A percentile compares a stretch with the other conserved stretches of the same genome.
Evolutionary conservation across 2,113 vertebrate genomes (phyloP).

Genomic region (Emydocephalus ijimae): DNA sequence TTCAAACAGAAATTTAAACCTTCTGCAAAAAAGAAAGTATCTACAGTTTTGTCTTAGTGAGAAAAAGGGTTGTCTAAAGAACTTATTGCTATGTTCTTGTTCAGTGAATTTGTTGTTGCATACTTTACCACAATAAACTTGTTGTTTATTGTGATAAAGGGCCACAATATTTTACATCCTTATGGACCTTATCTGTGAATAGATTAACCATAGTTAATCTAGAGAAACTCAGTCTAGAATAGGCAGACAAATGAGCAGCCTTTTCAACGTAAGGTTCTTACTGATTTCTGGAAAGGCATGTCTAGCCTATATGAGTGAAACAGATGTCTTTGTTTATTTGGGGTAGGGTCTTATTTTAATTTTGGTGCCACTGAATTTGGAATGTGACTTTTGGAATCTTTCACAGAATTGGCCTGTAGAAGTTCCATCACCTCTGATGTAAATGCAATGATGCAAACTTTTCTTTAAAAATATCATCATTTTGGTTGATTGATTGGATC

Average conservation of each 20-base stretch:
- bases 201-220: neutral
- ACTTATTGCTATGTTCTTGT: neutral
- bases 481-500: neutral
- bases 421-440: neutral
- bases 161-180: neutral
- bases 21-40: neutral
- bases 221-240: neutral
- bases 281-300: neutral
- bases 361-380: neutral
- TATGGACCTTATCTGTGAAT: neutral
- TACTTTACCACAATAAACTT: too few species aligned
- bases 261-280: neutral
- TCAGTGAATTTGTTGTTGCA: neutral
- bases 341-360: neutral
- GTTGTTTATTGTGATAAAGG: neutral
- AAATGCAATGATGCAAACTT: neutral
- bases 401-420: neutral
- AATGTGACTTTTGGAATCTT: neutral
- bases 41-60: neutral
- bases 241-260: neutral
- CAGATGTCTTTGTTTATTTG: neutral
- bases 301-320: neutral
- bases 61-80: neutral
- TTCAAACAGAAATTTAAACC: neutral
- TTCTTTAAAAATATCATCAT: neutral